Percentiles rank a stretch among this genome's conserved stretches.
These are phyloP conservation scores for Poeciliopsis paucimaculata DNA, from an alignment of 2,797 vertebrate genomes.

Conservation along the genomic window DNA sequence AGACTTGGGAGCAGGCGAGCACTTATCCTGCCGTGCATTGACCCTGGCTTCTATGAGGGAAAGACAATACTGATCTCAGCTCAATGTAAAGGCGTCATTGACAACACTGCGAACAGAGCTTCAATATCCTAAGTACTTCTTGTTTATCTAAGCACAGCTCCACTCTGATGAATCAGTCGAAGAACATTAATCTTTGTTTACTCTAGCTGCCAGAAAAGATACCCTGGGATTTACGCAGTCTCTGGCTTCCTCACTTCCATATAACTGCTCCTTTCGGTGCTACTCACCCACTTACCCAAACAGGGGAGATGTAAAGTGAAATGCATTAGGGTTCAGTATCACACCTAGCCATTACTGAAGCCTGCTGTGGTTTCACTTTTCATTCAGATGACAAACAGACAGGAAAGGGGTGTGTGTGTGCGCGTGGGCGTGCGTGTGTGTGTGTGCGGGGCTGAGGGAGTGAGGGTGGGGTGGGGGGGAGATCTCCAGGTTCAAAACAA, in stretches of 20 bases:
- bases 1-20: background rate
- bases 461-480: no score
- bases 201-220: slow-evolving; percentile 48
- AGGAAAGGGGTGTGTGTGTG: background rate
- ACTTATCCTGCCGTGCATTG: background rate
- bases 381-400: slow-evolving; percentile 26
- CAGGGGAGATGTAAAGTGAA: slow-evolving; percentile 63
- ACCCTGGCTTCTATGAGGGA: background rate
- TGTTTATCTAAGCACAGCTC: slow-evolving; percentile 55
- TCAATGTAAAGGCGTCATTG: background rate
- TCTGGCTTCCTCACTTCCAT: slow-evolving; percentile 38
- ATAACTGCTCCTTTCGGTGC: slow-evolving; percentile 41
- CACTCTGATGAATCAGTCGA: slow-evolving; percentile 47
- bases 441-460: no score
- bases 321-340: slow-evolving; percentile 49
- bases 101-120: slow-evolving; percentile 25
- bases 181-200: slow-evolving; percentile 71
- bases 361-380: slow-evolving; percentile 55
- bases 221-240: slow-evolving; percentile 64
- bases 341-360: slow-evolving; percentile 55
- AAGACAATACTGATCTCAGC: slow-evolving; percentile 15
- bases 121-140: slow-evolving; percentile 39
- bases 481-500: slow-evolving; percentile 51
- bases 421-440: no score
- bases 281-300: slow-evolving; percentile 65